Evolutionary conservation across 2,888 invertebrate genomes (phyloP).

Genomic region (Xestia c-nigrum): DNA sequence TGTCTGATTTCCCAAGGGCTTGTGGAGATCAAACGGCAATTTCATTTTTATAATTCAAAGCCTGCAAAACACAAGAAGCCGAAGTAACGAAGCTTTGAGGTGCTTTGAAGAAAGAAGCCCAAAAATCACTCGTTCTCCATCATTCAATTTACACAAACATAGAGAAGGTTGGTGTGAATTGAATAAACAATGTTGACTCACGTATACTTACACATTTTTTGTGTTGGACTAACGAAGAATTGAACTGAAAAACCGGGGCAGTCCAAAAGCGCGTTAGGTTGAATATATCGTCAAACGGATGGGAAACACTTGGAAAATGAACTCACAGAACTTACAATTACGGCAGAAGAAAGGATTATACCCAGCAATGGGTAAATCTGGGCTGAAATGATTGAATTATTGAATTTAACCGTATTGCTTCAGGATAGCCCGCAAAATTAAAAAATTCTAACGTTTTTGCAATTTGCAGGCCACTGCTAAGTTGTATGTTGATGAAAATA

Average conservation of each 20-base stretch:
- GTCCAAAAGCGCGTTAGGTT: background rate
- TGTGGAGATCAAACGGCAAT: conserved; percentile 22
- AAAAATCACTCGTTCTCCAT: conserved; percentile 5
- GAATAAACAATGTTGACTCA: background rate
- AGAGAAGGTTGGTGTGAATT: background rate
- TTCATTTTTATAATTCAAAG: conserved; percentile 24
- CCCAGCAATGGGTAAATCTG: background rate
- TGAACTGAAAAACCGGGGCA: background rate
- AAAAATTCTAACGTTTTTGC: too few relatives aligned
- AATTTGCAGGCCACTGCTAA: too few relatives aligned
- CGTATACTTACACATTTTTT: background rate
- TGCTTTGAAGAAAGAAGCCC: background rate
- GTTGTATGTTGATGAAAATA: too few relatives aligned
- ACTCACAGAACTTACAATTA: background rate
- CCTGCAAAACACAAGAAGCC: conserved; percentile 10
- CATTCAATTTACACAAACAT: background rate
- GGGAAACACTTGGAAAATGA: background rate
- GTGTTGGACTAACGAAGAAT: too few relatives aligned
- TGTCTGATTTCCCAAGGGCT: conserved; percentile 26
- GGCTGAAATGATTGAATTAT: background rate
- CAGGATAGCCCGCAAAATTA: too few relatives aligned
- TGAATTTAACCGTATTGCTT: too few relatives aligned
- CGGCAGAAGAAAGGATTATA: background rate
- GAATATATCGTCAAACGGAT: background rate
- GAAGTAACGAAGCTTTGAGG: conserved; percentile 2